phyloP scores from a whole-genome alignment of 2,797 vertebrate species.

The Amblyraja radiata region DNA sequence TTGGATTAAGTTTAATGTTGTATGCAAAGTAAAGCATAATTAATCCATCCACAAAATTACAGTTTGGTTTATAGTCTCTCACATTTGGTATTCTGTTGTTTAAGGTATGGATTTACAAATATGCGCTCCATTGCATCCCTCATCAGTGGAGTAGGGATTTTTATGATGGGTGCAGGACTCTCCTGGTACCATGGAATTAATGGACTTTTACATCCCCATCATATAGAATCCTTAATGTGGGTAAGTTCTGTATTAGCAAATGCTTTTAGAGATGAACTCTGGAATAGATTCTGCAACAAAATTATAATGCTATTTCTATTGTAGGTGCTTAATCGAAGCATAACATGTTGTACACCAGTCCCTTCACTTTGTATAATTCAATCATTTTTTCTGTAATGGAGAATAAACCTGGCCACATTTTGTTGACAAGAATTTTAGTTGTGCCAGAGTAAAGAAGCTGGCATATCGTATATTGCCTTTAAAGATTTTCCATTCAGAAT shows the following conservation, averaged over 20 bases:
- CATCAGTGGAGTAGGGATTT: constrained; percentile 96
- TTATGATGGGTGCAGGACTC: constrained; percentile 97
- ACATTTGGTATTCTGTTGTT: constrained; percentile 1
- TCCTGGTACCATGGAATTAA: constrained; percentile 98
- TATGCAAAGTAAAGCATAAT: neutral
- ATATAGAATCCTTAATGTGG: constrained; percentile 90
- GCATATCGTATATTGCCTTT: neutral
- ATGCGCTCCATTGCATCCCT: constrained; percentile 98
- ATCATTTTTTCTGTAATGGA: neutral
- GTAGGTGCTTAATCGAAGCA: too few relatives aligned
- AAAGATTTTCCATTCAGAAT: neutral
- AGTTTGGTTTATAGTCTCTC: too few relatives aligned
- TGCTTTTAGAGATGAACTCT: neutral
- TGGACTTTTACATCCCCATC: constrained; percentile 84
- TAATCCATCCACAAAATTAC: neutral
- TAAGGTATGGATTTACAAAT: constrained; percentile 93
- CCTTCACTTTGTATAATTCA: neutral
- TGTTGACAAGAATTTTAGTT: neutral
- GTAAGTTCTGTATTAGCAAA: constrained; percentile 56
- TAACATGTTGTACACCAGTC: neutral
- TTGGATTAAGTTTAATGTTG: neutral
- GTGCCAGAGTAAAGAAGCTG: neutral
- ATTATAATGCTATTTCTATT: neutral
- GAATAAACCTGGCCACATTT: neutral
- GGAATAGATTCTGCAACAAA: neutral